Percentiles rank a stretch among this genome's conserved stretches.
These are phyloP conservation scores for Conomelus anceps DNA, from an alignment of 2,888 invertebrate genomes.

Conservation along the genomic window DNA sequence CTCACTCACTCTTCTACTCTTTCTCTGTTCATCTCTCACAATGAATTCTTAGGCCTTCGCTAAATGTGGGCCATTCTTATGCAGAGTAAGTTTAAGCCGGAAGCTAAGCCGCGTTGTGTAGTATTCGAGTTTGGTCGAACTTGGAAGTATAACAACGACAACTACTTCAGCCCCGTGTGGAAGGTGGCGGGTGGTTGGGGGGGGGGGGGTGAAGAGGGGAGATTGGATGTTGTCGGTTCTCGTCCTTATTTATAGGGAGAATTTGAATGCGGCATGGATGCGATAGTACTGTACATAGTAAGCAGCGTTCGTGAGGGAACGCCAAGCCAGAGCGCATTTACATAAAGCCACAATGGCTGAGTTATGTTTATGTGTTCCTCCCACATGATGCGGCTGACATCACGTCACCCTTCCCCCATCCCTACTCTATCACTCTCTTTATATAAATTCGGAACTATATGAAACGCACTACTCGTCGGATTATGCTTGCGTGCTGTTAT, in stretches of 20 bases:
- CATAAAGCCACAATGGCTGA: neutral
- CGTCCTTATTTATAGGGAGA: neutral
- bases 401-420: neutral
- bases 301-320: neutral
- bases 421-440: neutral
- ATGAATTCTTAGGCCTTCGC: neutral
- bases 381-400: neutral
- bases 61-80: neutral
- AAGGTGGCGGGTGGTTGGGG: neutral
- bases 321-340: neutral
- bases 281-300: neutral
- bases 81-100: neutral
- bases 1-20: neutral
- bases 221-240: neutral
- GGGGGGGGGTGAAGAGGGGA: neutral
- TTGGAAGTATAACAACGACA: neutral
- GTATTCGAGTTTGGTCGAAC: neutral
- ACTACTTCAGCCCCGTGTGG: too few relatives aligned
- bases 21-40: too few relatives aligned
- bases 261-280: neutral
- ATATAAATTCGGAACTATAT: neutral
- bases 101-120: neutral
- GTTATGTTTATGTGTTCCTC: neutral
- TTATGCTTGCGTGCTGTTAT: neutral
- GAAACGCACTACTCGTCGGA: neutral